A percentile compares a stretch with the other conserved stretches of the same genome.
Conservation (phyloP, 2,888 invertebrate species). For the Melipona bicolor region DNA sequence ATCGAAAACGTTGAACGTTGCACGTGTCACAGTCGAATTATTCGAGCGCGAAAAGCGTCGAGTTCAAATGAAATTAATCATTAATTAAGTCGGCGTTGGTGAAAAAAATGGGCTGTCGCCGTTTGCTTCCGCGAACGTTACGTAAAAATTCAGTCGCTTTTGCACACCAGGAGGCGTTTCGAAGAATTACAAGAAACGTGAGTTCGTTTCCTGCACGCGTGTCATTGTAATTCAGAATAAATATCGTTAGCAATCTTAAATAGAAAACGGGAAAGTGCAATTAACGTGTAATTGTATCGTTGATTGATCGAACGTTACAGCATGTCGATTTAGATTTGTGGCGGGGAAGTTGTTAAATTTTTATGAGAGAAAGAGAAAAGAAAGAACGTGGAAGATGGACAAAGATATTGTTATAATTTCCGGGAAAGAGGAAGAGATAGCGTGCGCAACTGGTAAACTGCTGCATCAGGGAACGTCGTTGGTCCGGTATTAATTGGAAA, state of each 20-base stretch:
- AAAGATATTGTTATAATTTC: not conserved
- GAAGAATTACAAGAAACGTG: not conserved
- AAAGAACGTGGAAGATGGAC: too few relatives aligned
- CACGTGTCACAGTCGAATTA: too few relatives aligned
- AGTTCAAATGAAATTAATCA: constrained; percentile 37
- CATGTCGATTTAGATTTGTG: not conserved
- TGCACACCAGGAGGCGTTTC: not conserved
- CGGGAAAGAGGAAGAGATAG: not conserved
- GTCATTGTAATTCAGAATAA: not conserved
- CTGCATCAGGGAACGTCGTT: constrained; percentile 24
- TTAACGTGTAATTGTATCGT: not conserved
- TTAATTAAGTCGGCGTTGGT: constrained; percentile 5
- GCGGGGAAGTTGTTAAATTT: not conserved
- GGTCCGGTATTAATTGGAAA: constrained; percentile 74
- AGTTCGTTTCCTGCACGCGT: not conserved
- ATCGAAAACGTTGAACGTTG: not conserved
- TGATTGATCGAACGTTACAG: not conserved
- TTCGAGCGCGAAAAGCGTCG: not conserved
- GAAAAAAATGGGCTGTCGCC: constrained; percentile 1
- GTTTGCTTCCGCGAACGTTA: constrained; percentile 35
- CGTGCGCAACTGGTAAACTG: constrained; percentile 18
- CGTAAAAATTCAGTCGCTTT: constrained; percentile 32
- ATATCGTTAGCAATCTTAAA: not conserved
- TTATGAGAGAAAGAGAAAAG: not conserved
- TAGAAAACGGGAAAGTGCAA: not conserved